Evolutionary conservation across 2,888 invertebrate species (phyloP).

Genomic region (Clostera curtula): DNA sequence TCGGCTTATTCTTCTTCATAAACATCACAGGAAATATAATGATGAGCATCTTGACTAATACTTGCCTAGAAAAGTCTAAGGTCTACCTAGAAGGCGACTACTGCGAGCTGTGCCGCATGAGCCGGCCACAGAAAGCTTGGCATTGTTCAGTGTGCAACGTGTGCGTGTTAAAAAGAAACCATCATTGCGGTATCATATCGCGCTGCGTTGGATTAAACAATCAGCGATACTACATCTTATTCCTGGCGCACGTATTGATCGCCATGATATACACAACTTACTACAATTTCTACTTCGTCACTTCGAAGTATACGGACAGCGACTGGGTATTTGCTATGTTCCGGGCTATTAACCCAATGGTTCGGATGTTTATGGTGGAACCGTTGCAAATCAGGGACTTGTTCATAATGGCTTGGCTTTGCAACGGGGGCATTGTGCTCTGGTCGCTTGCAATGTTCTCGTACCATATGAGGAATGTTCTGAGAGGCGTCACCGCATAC

Average conservation of each 20-base stretch:
- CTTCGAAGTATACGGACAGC: constrained; percentile 34
- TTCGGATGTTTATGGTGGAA: constrained; percentile 26
- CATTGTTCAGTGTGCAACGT: constrained; percentile 87
- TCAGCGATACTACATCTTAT: constrained; percentile 85
- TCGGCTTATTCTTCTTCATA: constrained; percentile 35
- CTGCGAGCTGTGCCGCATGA: constrained; percentile 82
- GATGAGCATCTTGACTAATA: constrained; percentile 33
- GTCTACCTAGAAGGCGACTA: constrained; percentile 45
- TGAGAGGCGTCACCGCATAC: constrained; percentile 66
- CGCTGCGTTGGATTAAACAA: constrained; percentile 89
- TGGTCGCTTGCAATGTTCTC: constrained; percentile 31
- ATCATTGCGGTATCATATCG: constrained; percentile 88
- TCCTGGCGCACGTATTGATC: constrained; percentile 79
- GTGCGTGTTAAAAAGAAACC: constrained; percentile 88
- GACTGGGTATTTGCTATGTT: constrained; percentile 25
- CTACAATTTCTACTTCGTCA: constrained; percentile 80
- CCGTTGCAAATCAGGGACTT: constrained; percentile 31
- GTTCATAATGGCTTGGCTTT: constrained; percentile 30
- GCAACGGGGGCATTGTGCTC: constrained; percentile 31
- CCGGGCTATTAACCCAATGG: constrained; percentile 35
- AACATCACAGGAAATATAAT: constrained; percentile 51
- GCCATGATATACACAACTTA: constrained; percentile 79
- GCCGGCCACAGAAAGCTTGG: constrained; percentile 84
- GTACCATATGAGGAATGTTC: constrained; percentile 61
- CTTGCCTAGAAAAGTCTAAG: constrained; percentile 25